A percentile compares a stretch with the other conserved stretches of the same genome.
Conservation (phyloP, 2,888 invertebrate genomes). For the Tipula unca region DNA sequence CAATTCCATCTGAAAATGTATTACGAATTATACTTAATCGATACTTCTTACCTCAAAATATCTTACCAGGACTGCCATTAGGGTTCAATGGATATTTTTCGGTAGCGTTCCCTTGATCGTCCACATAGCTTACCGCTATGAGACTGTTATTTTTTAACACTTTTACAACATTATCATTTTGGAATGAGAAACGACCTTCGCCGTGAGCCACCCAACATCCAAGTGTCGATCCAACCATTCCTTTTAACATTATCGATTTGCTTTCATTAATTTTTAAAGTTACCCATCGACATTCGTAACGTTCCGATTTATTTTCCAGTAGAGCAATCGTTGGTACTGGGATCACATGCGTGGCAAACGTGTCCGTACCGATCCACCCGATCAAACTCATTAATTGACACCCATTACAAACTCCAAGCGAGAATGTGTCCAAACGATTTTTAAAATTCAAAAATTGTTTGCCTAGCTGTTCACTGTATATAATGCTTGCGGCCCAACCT, state of each 20-base stretch:
- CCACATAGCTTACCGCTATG: constrained; percentile 73
- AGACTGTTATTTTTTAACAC: constrained; percentile 51
- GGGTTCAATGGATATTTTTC: constrained; percentile 90
- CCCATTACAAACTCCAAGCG: constrained; percentile 96
- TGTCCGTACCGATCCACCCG: constrained; percentile 74
- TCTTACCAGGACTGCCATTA: constrained; percentile 68
- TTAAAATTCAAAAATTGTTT: constrained; percentile 72
- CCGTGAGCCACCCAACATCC: constrained; percentile 97
- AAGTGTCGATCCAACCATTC: constrained; percentile 81
- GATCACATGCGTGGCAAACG: constrained; percentile 30
- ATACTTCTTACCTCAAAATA: constrained; percentile 27
- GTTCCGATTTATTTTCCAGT: constrained; percentile 79
- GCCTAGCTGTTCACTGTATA: constrained; percentile 67
- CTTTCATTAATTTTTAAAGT: constrained; percentile 61
- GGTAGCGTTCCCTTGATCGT: constrained; percentile 67
- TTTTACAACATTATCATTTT: constrained; percentile 43
- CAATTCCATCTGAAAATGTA: constrained; percentile 58
- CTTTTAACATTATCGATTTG: constrained; percentile 71
- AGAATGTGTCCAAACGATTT: constrained; percentile 74
- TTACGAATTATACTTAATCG: neutral
- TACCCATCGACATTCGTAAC: constrained; percentile 68
- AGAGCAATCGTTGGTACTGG: constrained; percentile 57
- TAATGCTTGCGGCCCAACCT: constrained; percentile 92
- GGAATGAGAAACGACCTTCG: constrained; percentile 72
- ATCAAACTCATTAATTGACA: constrained; percentile 92